These are phyloP conservation scores for Brotogeris chrysoptera DNA, from an alignment of 2,797 vertebrate species.

Conservation along the genomic window DNA sequence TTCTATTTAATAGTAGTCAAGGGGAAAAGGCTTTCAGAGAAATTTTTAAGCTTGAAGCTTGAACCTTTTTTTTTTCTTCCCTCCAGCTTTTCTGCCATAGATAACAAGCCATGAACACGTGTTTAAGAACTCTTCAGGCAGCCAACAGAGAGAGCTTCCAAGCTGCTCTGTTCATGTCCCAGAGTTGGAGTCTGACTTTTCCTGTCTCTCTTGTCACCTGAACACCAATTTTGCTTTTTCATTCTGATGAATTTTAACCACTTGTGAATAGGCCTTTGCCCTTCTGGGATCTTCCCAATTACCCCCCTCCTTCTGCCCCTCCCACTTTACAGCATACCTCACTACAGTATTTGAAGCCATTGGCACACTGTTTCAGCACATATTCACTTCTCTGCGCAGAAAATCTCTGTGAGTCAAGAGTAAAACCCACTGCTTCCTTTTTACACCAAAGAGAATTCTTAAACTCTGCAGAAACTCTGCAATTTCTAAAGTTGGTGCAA, in stretches of 20 bases:
- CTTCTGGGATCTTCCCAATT: conserved; percentile 53
- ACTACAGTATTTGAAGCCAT: conserved; percentile 20
- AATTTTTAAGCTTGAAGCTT: not conserved
- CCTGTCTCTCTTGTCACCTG: conserved; percentile 35
- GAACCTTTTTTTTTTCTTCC: not conserved
- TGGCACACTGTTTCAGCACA: conserved; percentile 1
- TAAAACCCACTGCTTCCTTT: conserved; percentile 14
- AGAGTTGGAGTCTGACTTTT: conserved; percentile 24
- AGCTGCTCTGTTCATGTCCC: conserved; percentile 29
- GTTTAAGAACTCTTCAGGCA: conserved; percentile 54
- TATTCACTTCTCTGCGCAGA: conserved; percentile 4
- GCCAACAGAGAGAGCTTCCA: conserved; percentile 12
- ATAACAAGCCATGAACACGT: conserved; percentile 14
- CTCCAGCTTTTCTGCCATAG: not conserved
- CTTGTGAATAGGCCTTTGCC: conserved; percentile 29
- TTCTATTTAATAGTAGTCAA: not conserved
- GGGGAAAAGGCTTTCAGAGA: not conserved
- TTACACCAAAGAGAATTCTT: conserved; percentile 24
- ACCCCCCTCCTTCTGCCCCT: not conserved
- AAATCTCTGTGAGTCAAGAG: conserved; percentile 23
- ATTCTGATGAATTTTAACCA: conserved; percentile 33
- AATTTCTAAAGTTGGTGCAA: not conserved
- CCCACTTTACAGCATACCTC: conserved; percentile 27
- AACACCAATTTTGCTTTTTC: conserved; percentile 36
- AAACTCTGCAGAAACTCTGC: conserved; percentile 3